Evolutionary conservation across 2,113 vertebrate species (phyloP).

Genomic region (Macroglossus sobrinus): DNA sequence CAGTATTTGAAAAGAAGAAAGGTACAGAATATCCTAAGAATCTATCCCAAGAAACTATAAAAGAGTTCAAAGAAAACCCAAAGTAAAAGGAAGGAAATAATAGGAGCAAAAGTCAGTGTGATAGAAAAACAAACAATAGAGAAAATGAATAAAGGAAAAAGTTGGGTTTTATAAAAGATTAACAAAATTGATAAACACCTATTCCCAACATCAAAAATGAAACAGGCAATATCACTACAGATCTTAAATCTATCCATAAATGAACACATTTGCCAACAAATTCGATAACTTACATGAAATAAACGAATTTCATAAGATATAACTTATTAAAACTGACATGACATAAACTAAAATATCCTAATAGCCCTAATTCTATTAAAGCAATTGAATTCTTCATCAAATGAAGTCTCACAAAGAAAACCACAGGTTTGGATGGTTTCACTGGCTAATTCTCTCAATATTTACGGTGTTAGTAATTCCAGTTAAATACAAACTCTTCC

Average conservation of each 20-base stretch:
- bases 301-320: background rate
- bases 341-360: background rate
- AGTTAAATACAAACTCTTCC: background rate
- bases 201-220: background rate
- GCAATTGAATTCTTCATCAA: background rate
- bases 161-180: background rate
- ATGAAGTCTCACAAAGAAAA: background rate
- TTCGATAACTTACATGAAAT: background rate
- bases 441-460: background rate
- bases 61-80: background rate
- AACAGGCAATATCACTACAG: background rate
- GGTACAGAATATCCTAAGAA: background rate
- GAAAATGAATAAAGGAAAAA: background rate
- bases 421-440: background rate
- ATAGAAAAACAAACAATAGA: background rate
- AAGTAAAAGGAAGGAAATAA: background rate
- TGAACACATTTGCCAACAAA: background rate
- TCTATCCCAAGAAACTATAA: background rate
- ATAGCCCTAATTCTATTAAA: background rate
- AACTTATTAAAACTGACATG: background rate
- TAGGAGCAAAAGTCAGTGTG: background rate
- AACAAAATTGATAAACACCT: slow-evolving; percentile 12
- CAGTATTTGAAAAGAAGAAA: background rate
- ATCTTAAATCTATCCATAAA: background rate
- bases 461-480: background rate